Conservation (phyloP, 2,797 vertebrate genomes). For the Mus minutoides region DNA sequence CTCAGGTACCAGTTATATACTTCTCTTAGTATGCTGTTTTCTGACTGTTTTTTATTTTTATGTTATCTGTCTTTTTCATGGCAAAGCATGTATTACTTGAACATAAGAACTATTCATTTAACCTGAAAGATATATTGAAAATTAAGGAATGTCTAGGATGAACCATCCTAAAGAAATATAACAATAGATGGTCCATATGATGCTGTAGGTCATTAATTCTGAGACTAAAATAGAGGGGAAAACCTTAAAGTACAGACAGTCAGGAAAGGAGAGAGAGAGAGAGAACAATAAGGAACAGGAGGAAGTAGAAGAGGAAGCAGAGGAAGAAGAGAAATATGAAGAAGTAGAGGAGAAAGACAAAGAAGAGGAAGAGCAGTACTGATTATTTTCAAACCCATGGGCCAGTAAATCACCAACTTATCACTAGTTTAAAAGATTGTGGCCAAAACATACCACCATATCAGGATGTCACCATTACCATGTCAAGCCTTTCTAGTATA, state of each 20-base stretch:
- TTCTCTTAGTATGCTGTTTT: background rate
- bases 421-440: background rate
- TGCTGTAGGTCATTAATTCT: background rate
- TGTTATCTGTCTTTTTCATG: background rate
- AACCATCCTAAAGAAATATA: background rate
- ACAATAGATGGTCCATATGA: fast-evolving
- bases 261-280: too few species aligned
- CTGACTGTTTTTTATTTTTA: background rate
- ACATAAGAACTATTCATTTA: background rate
- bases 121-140: background rate
- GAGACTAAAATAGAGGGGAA: background rate
- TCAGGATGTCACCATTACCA: background rate
- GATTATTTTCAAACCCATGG: background rate
- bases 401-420: background rate
- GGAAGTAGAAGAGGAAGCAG: background rate
- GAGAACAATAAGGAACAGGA: background rate
- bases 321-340: too few species aligned
- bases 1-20: background rate
- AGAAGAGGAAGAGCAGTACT: background rate
- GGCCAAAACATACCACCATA: background rate
- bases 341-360: too few species aligned
- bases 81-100: background rate
- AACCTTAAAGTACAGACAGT: background rate
- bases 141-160: fast-evolving
- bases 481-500: background rate